Evolutionary conservation across 2,888 invertebrate species (phyloP), one percentile per base, ranked within the genome.

Genomic region (Bedellia somnulentella): DNA sequence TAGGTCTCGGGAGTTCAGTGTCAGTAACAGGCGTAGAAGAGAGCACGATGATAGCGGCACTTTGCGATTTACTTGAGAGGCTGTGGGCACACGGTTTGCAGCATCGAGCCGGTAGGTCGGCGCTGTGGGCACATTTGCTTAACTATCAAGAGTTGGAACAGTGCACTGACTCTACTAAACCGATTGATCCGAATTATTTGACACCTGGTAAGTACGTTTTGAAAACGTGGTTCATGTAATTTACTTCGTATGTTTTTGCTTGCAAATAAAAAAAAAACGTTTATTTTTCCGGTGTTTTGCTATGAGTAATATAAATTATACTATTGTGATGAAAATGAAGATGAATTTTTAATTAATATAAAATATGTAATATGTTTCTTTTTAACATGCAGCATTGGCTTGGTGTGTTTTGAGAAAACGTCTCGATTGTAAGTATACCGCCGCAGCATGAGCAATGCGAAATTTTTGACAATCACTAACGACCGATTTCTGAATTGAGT

Each of bases 1-100:
- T 98, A 37, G 96, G 96, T 9, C 89, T 96, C 39, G 87, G 87
- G 23, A 87, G 87, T 24, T 92, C 93, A 49, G 79, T 82, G 2
- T 79, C 80, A 1, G 62, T 82, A 36, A 78, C 80, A 1, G 85
- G 85, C 27, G 87, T 95, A 1, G 98, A 99, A 67, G 99, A 99
- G 60, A 98, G 95, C 54, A 98, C 98, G 0, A 80, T 99, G 45
- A 97, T 98, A 24, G 97, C 96, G n/a, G 92, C 95, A 33, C 79
- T 99, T 3, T 99, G 99, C 66, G 99, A 99, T 70, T 81, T 99
- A 31, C 66, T 99, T 27, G 99, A 99, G 67, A 81, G 98, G 41
- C 89, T 98, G 15, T 99, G 98, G 98, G 92, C 94, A 1, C 98
- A 99, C 53, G 99, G 98, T 0, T 71, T 97, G 30, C 94, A 94